Evolutionary conservation across 2,888 invertebrate species (phyloP), one percentile per base, ranked within the genome.

Genomic region (Nowickia ferox): DNA sequence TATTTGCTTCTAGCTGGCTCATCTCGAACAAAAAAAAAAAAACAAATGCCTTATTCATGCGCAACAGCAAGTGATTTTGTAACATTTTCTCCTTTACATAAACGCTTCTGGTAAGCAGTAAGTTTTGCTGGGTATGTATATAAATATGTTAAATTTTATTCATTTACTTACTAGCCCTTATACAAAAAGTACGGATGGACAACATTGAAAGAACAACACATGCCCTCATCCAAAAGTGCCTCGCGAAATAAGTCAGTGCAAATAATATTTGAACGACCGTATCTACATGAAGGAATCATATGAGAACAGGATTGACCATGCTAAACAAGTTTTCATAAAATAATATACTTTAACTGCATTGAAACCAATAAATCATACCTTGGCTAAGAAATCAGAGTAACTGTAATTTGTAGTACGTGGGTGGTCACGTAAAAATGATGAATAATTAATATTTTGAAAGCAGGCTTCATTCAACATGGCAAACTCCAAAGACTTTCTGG

Each of bases 171-270:
- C 95, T 87, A 85, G 51, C 88, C 88, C 44, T 90, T 93, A 88
- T 96, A 96, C 90, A 96, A 94, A 86, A 94, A 94, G 82, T 95
- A 94, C 4, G 95, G 93, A 87, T 96, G 96, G 0, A 97, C 94
- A 51, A 95, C 94, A 90, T 97, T 97, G 90, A 97, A 97, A 2
- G 96, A 95, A 91, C 97, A 97, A 90, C 97, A 97, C 6, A 97
- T 93, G 0, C 97, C 97, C 90, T 97, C 97, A 89, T 97, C 97
- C 0, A 97, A 96, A 76, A 97, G 93, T 74, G 96, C 95, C 0
- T 96, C 95, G 89, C 95, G 95, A 92, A 97, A 97, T 79, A 96
- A 91, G 68, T 95, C 94, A 10, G 94, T 93, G 89, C 97, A 97
- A 77, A 94, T 94, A 86, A 94, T 92, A 0, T 89, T 89, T 19